Conservation (phyloP, 2,113 vertebrate genomes). For the Mormoops blainvillei region DNA sequence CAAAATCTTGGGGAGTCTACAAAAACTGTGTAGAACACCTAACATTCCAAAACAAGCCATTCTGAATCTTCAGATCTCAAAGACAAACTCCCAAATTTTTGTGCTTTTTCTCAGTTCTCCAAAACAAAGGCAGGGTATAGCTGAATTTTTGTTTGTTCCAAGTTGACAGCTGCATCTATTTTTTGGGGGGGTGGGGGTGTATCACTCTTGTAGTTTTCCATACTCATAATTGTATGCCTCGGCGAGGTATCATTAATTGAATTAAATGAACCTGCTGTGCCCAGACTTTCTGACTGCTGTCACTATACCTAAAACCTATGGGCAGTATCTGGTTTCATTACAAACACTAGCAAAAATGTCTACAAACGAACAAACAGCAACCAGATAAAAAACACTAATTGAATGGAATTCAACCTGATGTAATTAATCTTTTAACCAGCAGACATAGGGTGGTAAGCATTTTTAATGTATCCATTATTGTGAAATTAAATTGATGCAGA, state of each 20-base stretch:
- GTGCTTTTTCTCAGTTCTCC: not conserved
- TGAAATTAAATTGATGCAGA: constrained; percentile 10
- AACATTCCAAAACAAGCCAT: not conserved
- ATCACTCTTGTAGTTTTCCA: not conserved
- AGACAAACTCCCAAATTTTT: not conserved
- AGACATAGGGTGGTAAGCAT: not conserved
- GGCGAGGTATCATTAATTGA: not conserved
- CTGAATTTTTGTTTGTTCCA: not conserved
- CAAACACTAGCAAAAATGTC: not conserved
- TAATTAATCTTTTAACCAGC: constrained; percentile 46
- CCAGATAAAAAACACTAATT: constrained; percentile 30
- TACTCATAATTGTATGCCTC: not conserved
- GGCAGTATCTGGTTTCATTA: not conserved
- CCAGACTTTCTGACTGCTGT: not conserved
- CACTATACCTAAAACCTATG: not conserved
- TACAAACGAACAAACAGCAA: not conserved
- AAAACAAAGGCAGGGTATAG: not conserved
- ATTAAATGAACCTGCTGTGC: not conserved
- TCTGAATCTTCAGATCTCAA: not conserved
- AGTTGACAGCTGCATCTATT: not conserved
- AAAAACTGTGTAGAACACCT: not conserved
- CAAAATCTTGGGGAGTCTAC: not conserved
- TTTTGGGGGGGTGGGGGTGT: not conserved
- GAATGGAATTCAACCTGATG: constrained; percentile 25
- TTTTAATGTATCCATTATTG: constrained; percentile 49